phyloP scores from a whole-genome alignment of 2,888 invertebrate species.

The Entomobrya multifasciata region DNA sequence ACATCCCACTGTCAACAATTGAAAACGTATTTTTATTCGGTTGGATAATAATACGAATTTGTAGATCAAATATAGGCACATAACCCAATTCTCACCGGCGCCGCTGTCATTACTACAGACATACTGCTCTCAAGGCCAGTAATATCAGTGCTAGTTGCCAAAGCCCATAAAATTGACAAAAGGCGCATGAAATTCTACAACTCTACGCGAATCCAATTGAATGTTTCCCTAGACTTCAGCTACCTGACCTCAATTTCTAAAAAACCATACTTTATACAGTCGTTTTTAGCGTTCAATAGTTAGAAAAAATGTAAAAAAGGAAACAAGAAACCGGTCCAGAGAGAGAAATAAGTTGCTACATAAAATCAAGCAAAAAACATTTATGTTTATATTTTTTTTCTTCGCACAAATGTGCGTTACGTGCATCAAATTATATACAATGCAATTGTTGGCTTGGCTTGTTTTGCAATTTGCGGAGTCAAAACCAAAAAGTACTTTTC shows the following conservation, averaged over 20 bases:
- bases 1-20: not conserved
- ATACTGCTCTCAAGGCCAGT: constrained; percentile 6
- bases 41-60: constrained; percentile 30
- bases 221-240: constrained; percentile 29
- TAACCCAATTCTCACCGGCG: constrained; percentile 35
- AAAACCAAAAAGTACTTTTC: constrained; percentile 9
- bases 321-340: constrained; percentile 58
- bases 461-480: not conserved
- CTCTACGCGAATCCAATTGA: not conserved
- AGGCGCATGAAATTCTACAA: constrained; percentile 41
- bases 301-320: not conserved
- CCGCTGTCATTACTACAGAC: constrained; percentile 6
- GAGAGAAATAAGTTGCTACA: constrained; percentile 5
- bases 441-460: not conserved
- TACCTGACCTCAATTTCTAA: constrained; percentile 56
- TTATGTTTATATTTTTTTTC: constrained; percentile 6
- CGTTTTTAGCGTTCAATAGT: constrained; percentile 25
- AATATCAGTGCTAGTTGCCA: not conserved
- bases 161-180: constrained; percentile 27
- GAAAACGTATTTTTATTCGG: not conserved
- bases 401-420: constrained; percentile 57
- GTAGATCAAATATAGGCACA: constrained; percentile 19
- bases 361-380: not conserved
- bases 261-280: constrained; percentile 34
- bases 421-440: constrained; percentile 56